Conservation (phyloP, 2,888 invertebrate species). For the Steinernema hermaphroditum region DNA sequence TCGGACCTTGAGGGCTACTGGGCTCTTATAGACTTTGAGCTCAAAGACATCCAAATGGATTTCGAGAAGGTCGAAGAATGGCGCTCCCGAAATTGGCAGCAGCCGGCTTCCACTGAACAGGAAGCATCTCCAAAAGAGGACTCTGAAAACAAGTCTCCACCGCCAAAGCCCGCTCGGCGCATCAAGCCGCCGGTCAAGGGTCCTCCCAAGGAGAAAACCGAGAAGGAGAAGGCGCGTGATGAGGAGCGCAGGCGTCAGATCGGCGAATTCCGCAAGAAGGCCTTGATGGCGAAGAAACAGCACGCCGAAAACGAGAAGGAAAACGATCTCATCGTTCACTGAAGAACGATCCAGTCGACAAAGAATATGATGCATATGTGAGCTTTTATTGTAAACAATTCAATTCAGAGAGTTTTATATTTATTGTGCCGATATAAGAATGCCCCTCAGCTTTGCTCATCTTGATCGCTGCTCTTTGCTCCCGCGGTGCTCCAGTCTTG, state of each 20-base stretch:
- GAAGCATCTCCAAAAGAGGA: background rate
- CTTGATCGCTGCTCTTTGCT: background rate
- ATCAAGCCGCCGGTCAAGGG: background rate
- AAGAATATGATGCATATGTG: background rate
- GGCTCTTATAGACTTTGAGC: conserved; percentile 49
- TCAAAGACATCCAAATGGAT: conserved; percentile 43
- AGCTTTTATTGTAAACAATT: background rate
- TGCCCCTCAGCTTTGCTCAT: background rate
- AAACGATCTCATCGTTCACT: background rate
- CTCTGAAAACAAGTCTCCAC: background rate
- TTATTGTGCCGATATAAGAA: background rate
- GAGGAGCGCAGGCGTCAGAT: conserved; percentile 6
- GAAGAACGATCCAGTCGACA: background rate
- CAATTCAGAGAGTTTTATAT: background rate
- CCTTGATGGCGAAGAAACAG: background rate
- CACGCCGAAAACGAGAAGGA: background rate
- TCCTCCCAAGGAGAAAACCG: background rate
- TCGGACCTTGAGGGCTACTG: conserved; percentile 52
- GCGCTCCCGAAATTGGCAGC: conserved; percentile 35
- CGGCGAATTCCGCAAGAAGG: background rate
- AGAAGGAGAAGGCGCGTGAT: background rate
- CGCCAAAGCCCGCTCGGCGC: background rate
- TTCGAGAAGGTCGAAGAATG: conserved; percentile 40
- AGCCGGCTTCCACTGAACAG: background rate
- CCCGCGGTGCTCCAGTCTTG: background rate